Percentiles rank a stretch among this genome's conserved stretches.
Conservation (phyloP, 2,888 invertebrate species). For the Empis stercorea region DNA sequence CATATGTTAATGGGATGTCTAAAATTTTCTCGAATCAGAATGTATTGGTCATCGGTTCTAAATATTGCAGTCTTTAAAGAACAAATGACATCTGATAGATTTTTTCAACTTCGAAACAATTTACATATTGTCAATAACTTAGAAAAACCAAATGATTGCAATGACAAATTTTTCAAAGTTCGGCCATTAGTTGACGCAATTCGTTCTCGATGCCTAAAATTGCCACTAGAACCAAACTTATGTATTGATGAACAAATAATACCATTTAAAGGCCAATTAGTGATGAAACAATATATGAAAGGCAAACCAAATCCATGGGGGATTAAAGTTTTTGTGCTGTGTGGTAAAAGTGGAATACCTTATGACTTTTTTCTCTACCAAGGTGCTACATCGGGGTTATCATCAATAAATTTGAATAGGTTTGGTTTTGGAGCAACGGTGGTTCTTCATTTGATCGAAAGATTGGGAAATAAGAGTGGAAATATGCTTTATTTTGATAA, state of each 20-base stretch:
- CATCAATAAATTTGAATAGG: conserved; percentile 2
- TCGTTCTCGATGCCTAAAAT: neutral
- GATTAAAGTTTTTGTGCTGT: conserved; percentile 18
- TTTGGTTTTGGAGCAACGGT: conserved; percentile 16
- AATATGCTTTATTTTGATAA: too few species aligned
- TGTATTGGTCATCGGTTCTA: neutral
- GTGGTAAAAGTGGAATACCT: conserved; percentile 17
- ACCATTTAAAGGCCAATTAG: neutral
- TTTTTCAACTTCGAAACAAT: neutral
- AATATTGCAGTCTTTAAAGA: neutral
- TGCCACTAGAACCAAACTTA: neutral
- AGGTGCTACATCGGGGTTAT: conserved; percentile 11
- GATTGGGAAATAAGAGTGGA: too few species aligned
- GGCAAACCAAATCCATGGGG: conserved; percentile 16
- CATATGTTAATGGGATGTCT: neutral
- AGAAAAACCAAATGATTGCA: neutral
- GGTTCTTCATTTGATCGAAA: neutral
- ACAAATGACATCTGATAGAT: neutral
- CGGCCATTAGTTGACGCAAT: neutral
- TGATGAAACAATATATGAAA: neutral
- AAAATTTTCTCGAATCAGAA: neutral
- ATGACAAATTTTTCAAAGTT: neutral
- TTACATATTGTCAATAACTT: neutral
- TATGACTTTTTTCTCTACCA: conserved; percentile 24
- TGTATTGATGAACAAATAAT: neutral